Evolutionary conservation across 2,113 vertebrate species (phyloP).

Genomic region (Cottus gobio): DNA sequence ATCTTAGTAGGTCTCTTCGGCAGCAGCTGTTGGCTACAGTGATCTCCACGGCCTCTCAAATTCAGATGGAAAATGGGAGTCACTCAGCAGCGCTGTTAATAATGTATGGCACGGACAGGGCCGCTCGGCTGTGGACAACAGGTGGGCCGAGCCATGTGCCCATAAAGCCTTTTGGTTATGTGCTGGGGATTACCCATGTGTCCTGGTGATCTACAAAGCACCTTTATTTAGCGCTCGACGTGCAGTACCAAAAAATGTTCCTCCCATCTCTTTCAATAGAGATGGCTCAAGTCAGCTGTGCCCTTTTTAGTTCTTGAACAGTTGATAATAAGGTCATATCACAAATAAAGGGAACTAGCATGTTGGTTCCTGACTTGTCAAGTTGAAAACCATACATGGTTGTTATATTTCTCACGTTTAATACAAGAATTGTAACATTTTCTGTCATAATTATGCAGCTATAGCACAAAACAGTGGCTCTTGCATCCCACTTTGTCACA

Average conservation of each 20-base stretch:
- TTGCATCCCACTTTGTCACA: conserved; percentile 12
- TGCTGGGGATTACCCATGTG: conserved; percentile 77
- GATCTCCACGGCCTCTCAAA: conserved; percentile 78
- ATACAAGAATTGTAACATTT: neutral
- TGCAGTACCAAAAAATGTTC: conserved; percentile 51
- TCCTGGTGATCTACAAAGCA: conserved; percentile 78
- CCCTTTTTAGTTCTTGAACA: conserved; percentile 12
- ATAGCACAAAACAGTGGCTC: neutral
- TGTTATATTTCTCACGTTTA: neutral
- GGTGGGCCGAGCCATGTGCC: conserved; percentile 75
- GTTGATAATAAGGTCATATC: conserved; percentile 16
- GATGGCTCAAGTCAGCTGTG: conserved; percentile 32
- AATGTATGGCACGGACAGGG: conserved; percentile 76
- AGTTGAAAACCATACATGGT: neutral
- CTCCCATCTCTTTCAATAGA: conserved; percentile 26
- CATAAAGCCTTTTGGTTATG: conserved; percentile 59
- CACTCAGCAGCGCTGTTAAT: conserved; percentile 76
- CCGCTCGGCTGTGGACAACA: conserved; percentile 72
- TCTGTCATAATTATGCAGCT: conserved; percentile 2
- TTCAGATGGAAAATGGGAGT: conserved; percentile 81
- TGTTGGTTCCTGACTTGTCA: neutral
- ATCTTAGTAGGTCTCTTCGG: conserved; percentile 53
- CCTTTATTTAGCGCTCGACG: conserved; percentile 79
- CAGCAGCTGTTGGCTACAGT: conserved; percentile 76
- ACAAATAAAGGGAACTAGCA: conserved; percentile 3